Percentiles rank a stretch among this genome's conserved stretches.
Conservation (phyloP, 1,140 invertebrate species). For the Apis cerana region DNA sequence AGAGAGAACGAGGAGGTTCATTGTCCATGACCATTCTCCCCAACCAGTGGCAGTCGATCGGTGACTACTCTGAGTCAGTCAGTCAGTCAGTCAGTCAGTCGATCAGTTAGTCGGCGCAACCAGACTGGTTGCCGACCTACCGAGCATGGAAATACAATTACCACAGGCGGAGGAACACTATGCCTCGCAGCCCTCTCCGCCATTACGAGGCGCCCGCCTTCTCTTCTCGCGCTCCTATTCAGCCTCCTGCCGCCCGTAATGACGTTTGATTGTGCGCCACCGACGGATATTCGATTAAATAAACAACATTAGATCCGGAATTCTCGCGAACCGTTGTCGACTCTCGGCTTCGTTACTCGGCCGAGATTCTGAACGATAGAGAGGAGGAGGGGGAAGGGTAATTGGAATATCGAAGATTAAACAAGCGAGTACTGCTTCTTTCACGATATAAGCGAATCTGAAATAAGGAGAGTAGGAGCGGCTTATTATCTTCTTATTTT, state of each 20-base stretch:
- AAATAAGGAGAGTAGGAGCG: too few species aligned
- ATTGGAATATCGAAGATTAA: not conserved
- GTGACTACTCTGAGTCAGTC: constrained; percentile 50
- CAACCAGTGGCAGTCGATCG: constrained; percentile 62
- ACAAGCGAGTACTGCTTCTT: too few species aligned
- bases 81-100: constrained; percentile 55
- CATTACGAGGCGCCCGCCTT: constrained; percentile 56
- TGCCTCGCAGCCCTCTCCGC: constrained; percentile 46
- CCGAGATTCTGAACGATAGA: too few species aligned
- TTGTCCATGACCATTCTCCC: constrained; percentile 59
- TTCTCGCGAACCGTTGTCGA: constrained; percentile 15
- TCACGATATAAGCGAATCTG: too few species aligned
- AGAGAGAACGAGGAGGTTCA: constrained; percentile 42
- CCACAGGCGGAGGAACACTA: constrained; percentile 68
- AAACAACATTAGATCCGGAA: constrained; percentile 76
- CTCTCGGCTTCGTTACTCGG: not conserved
- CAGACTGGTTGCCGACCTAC: constrained; percentile 66
- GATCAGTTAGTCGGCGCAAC: constrained; percentile 58
- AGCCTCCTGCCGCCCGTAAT: constrained; percentile 71
- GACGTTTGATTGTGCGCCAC: constrained; percentile 77
- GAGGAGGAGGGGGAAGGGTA: too few species aligned
- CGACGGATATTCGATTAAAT: constrained; percentile 78
- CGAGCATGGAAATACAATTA: constrained; percentile 79
- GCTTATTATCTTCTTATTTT: too few species aligned
- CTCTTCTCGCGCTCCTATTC: constrained; percentile 47